These are phyloP conservation scores for Tympanoctomys barrerae DNA, from an alignment of 2,797 vertebrate genomes.

Conservation along the genomic window DNA sequence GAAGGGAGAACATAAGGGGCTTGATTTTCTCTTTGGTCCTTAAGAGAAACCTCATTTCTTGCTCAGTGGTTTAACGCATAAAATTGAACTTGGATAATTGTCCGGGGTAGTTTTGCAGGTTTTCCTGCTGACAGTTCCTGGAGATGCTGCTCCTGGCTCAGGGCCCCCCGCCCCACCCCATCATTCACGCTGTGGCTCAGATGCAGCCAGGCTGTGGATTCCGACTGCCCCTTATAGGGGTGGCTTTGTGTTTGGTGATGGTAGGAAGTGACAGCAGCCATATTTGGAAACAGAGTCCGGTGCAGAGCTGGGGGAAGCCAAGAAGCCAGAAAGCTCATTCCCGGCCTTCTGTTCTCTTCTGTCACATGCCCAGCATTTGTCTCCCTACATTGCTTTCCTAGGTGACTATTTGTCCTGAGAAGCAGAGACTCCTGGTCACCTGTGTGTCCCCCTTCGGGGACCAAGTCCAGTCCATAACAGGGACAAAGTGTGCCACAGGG, in stretches of 20 bases:
- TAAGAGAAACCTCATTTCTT: neutral
- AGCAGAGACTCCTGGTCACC: neutral
- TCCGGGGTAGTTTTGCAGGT: neutral
- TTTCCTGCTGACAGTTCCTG: neutral
- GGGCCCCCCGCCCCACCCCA: neutral
- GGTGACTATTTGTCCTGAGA: neutral
- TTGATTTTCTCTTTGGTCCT: neutral
- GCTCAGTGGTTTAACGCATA: neutral
- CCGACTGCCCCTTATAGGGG: neutral
- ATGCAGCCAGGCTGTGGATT: neutral
- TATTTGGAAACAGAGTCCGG: neutral
- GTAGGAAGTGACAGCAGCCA: neutral
- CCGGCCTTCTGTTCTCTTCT: neutral
- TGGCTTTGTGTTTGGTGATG: fast-evolving
- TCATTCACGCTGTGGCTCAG: neutral
- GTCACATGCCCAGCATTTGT: neutral
- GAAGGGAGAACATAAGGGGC: neutral
- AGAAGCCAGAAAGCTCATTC: neutral
- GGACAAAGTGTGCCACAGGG: neutral
- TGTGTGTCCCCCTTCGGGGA: neutral
- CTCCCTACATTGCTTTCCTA: neutral
- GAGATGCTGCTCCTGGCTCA: neutral
- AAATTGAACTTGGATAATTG: neutral
- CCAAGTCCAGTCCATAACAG: neutral
- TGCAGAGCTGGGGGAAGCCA: no score